A percentile compares a stretch with the other conserved stretches of the same genome.
Evolutionary conservation across 1,140 invertebrate species (phyloP).

Genomic region (Dreissena rostriformis): DNA sequence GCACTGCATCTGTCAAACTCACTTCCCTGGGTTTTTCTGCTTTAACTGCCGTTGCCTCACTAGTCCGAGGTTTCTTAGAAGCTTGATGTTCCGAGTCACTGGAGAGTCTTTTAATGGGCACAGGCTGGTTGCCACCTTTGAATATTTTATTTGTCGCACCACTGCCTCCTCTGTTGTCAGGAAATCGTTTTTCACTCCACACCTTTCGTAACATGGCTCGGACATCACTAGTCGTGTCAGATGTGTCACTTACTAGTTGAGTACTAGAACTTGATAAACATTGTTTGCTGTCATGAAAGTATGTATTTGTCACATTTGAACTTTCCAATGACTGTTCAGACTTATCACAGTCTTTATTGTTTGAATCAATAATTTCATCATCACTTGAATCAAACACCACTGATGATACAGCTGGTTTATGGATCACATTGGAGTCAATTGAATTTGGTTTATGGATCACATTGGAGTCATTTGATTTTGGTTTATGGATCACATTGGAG

Average conservation of each 20-base stretch:
- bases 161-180: no score
- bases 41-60: background rate
- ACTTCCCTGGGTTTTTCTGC: background rate
- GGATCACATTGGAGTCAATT: background rate
- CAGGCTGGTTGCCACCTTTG: background rate
- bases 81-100: background rate
- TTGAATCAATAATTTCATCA: background rate
- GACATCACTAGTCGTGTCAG: constrained; percentile 32
- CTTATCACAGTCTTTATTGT: background rate
- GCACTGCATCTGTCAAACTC: constrained; percentile 1
- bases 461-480: background rate
- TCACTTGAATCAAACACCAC: background rate
- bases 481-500: no score
- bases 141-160: no score
- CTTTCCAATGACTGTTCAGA: background rate
- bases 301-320: background rate
- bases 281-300: background rate
- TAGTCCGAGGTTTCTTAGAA: background rate
- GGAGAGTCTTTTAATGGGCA: no score
- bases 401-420: background rate
- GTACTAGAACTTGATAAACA: background rate
- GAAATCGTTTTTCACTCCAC: constrained; percentile 51
- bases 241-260: background rate
- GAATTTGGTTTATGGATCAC: background rate
- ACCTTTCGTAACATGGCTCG: constrained; percentile 50